Evolutionary conservation across 1,140 invertebrate genomes (phyloP).

Genomic region (Drosophila funebris): DNA sequence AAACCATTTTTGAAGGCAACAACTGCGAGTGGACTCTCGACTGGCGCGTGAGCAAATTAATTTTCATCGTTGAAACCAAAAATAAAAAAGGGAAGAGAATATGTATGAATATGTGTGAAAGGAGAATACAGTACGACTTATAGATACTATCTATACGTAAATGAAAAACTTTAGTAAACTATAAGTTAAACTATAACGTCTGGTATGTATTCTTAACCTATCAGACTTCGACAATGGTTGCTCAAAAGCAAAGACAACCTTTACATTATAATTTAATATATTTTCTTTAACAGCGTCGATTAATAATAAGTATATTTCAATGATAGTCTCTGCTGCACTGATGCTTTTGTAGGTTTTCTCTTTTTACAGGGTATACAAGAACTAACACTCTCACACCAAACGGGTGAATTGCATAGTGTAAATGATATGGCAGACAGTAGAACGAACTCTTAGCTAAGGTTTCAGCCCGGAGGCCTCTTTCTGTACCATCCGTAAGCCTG

Average conservation of each 20-base stretch:
- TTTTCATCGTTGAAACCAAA: constrained; percentile 38
- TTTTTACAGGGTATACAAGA: constrained; percentile 8
- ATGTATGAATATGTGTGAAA: background rate
- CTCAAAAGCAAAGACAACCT: too few species aligned
- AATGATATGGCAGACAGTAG: constrained; percentile 34
- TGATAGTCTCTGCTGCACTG: too few species aligned
- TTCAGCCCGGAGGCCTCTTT: constrained; percentile 12
- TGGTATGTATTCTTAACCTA: too few species aligned
- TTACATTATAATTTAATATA: too few species aligned
- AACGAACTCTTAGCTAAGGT: constrained; percentile 29
- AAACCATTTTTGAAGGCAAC: constrained; percentile 43
- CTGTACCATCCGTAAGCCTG: background rate
- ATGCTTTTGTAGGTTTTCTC: too few species aligned
- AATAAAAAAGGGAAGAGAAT: background rate
- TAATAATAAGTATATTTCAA: background rate
- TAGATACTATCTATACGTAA: too few species aligned
- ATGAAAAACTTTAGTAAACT: too few species aligned
- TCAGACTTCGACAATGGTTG: too few species aligned
- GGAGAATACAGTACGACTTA: too few species aligned
- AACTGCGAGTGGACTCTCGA: constrained; percentile 25
- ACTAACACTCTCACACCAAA: background rate
- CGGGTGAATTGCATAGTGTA: constrained; percentile 8
- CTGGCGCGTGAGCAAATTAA: constrained; percentile 55
- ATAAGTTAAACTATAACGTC: too few species aligned
- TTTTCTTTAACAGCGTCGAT: background rate